Percentiles rank a stretch among this genome's conserved stretches.
phyloP scores from a whole-genome alignment of 2,113 vertebrate species.

The Thalassoma bifasciatum region DNA sequence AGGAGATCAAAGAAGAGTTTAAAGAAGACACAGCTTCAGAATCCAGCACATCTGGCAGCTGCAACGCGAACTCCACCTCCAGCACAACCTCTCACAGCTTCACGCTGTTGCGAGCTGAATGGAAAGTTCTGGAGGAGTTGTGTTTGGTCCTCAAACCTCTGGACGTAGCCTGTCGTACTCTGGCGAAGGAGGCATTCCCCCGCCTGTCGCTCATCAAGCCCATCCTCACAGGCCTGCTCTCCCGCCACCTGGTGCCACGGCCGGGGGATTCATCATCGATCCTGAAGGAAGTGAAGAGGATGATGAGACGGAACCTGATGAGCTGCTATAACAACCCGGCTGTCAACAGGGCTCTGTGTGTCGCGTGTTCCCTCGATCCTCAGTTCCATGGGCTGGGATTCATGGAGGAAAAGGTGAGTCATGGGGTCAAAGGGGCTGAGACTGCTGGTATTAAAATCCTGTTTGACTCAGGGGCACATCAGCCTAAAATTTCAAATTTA shows the following conservation, averaged over 20 bases:
- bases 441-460: no score
- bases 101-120: conserved; percentile 51
- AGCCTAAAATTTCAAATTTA: no score
- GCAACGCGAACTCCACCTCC: conserved; percentile 47
- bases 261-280: conserved; percentile 70
- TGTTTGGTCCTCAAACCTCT: conserved; percentile 80
- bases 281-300: conserved; percentile 76
- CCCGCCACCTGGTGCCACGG: conserved; percentile 77
- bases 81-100: not conserved
- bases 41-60: conserved; percentile 39
- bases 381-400: conserved; percentile 84
- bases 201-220: conserved; percentile 82
- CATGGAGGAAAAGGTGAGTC: conserved; percentile 76
- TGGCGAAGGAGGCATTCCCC: conserved; percentile 80
- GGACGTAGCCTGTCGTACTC: conserved; percentile 82
- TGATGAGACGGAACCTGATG: conserved; percentile 69
- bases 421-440: not conserved
- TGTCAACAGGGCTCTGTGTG: conserved; percentile 76
- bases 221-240: conserved; percentile 81
- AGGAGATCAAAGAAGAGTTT: conserved; percentile 16
- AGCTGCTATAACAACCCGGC: conserved; percentile 69
- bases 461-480: no score
- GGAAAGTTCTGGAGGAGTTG: conserved; percentile 79
- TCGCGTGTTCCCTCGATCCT: conserved; percentile 83
- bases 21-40: conserved; percentile 43